phyloP scores from a whole-genome alignment of 1,140 invertebrate species.

The Planococcus citri region DNA sequence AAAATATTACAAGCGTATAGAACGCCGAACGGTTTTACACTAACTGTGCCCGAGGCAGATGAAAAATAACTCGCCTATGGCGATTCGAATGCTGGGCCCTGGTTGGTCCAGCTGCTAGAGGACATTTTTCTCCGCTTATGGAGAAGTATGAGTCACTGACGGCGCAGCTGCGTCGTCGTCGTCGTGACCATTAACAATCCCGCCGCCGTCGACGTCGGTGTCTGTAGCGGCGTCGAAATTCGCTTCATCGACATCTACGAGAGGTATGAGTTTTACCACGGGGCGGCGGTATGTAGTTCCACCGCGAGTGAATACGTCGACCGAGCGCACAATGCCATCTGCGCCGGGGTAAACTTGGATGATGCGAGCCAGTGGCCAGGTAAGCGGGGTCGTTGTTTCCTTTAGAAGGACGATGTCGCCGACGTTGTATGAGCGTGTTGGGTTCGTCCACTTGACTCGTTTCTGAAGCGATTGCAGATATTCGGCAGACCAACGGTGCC shows the following conservation, averaged over 20 bases:
- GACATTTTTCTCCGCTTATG: too few species aligned
- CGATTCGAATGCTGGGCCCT: too few species aligned
- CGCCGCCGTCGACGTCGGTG: too few species aligned
- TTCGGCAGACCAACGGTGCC: slow-evolving; percentile 23
- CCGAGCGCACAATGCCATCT: slow-evolving; percentile 15
- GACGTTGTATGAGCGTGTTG: not conserved
- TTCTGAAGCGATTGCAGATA: slow-evolving; percentile 19
- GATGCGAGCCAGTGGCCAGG: slow-evolving; percentile 21
- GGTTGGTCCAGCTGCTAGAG: too few species aligned
- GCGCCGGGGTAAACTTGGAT: not conserved
- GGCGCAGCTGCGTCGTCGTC: too few species aligned
- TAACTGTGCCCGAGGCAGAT: too few species aligned
- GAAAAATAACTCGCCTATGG: too few species aligned
- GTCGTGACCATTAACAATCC: too few species aligned
- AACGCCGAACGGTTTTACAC: too few species aligned
- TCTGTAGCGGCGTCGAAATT: too few species aligned
- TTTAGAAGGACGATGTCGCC: slow-evolving; percentile 17
- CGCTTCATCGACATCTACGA: not conserved
- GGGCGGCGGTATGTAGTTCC: not conserved
- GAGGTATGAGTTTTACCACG: not conserved
- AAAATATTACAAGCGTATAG: too few species aligned
- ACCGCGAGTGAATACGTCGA: not conserved
- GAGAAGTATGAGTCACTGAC: too few species aligned
- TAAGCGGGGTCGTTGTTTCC: not conserved
- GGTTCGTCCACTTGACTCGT: slow-evolving; percentile 20